Evolutionary conservation across 2,888 invertebrate genomes (phyloP), one percentile per base, ranked within the genome.

Genomic region (Mycalesis mineus): DNA sequence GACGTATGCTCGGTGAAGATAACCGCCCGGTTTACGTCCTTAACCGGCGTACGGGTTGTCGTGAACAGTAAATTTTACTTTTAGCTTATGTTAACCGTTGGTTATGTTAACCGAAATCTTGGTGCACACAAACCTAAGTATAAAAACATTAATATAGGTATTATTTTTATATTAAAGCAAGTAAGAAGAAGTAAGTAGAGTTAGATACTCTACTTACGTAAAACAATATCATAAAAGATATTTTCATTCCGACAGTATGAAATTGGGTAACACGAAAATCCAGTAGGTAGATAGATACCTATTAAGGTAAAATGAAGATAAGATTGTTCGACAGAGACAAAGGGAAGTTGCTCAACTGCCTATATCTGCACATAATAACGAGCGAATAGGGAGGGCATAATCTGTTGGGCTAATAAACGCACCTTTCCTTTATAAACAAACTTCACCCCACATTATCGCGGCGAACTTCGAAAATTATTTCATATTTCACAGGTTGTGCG

Each of bases 401-500:
- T 78, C 74, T 76, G 71, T 69, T 68, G 66, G 68, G 66, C 72
- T 78, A 76, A 78, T 78, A 78, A 77, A 77, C 73, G 76, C 69
- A 64, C 68, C 69, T 69, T 61, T 52, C 62, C 37, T 65, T 63
- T 61, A 68, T 61, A 71, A 72, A 67, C 63, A 70, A 70, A 71
- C 63, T 70, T 72, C 65, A 7, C 65, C 65, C 60, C 57, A 58
- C 59, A 65, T 64, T 65, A 66, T 66, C 65, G 57, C 56, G 42
- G 44, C 33, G 39, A 57, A 37, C 40, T 57, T 45, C 33, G 49
- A 22, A 49, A 49, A 14, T 49, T 39, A 49, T 49, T 39, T 39
- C 28, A 49, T 49, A 49, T 49, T 49, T 49, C 28, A 49, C 33
- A 39, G 28, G 37, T 49, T n/a, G n/a, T 37, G 4, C 49, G 37